Evolutionary conservation across 37 sponge, comb jelly and placozoan species (phyloP).

Genomic region (Cliona cf. orientalis): DNA sequence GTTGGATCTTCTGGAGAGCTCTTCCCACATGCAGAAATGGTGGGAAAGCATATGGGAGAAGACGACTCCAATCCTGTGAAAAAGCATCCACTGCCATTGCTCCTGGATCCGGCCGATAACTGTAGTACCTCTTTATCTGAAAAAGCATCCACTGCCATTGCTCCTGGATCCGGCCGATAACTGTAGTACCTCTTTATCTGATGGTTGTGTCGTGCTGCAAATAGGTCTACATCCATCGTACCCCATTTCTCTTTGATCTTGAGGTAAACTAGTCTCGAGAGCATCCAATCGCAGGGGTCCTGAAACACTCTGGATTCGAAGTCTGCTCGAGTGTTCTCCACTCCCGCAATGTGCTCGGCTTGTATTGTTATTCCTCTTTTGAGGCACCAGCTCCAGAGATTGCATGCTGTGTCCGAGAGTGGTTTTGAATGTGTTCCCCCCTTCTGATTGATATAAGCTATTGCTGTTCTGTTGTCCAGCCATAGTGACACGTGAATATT

Average conservation of each 20-base stretch:
- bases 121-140: too few relatives aligned
- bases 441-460: conserved; percentile 34
- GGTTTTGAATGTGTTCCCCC: neutral
- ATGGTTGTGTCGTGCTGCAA: conserved; percentile 20
- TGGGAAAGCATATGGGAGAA: too few relatives aligned
- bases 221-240: too few relatives aligned
- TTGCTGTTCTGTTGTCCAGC: conserved; percentile 14
- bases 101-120: too few relatives aligned
- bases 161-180: conserved; percentile 24
- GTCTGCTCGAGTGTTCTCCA: conserved; percentile 28
- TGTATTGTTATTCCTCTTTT: too few relatives aligned
- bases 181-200: conserved; percentile 11
- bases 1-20: neutral
- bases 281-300: conserved; percentile 29
- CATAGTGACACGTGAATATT: neutral
- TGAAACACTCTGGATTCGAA: neutral
- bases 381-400: conserved; percentile 17
- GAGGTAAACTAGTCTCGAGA: neutral
- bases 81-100: too few relatives aligned
- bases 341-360: conserved; percentile 28
- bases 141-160: conserved; percentile 12
- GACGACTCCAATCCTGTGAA: too few relatives aligned
- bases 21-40: too few relatives aligned
- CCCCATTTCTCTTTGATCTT: too few relatives aligned
- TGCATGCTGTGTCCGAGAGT: neutral